phyloP scores from a whole-genome alignment of 2,888 invertebrate species.

The Cybosia mesomella region DNA sequence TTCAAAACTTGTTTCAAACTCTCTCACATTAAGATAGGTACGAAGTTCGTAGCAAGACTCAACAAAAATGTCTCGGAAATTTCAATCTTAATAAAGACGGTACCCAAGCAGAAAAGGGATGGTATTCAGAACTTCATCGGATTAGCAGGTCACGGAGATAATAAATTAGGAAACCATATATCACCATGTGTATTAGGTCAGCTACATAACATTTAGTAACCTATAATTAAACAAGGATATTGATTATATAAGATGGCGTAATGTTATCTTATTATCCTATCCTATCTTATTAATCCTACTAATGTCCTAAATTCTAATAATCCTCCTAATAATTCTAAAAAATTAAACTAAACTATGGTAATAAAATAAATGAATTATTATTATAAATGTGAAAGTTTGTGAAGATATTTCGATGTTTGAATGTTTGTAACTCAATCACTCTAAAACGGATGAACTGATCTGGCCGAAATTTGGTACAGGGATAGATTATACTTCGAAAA shows the following conservation, averaged over 20 bases:
- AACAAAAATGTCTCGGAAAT: not conserved
- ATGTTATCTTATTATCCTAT: no score
- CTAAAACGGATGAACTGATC: no score
- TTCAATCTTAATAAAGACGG: not conserved
- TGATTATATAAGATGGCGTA: conserved; percentile 15
- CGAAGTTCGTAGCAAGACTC: not conserved
- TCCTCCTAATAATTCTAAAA: no score
- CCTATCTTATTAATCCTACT: not conserved
- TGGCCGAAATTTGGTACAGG: no score
- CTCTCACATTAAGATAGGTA: not conserved
- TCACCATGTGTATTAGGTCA: conserved; percentile 17
- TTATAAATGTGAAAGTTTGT: no score
- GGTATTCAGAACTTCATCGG: conserved; percentile 17
- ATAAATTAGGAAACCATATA: conserved; percentile 26
- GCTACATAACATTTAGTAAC: conserved; percentile 8
- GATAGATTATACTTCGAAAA: no score
- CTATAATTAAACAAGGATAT: conserved; percentile 17
- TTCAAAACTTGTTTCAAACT: not conserved
- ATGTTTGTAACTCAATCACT: no score
- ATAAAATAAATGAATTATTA: no score
- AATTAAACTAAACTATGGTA: no score
- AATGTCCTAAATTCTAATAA: no score
- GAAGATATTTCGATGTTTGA: no score
- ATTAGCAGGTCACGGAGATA: conserved; percentile 28
- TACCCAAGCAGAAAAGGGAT: conserved; percentile 12